Base-by-base conservation (phyloP, 2,113 vertebrate species). In the Platysternon megacephalum region DNA sequence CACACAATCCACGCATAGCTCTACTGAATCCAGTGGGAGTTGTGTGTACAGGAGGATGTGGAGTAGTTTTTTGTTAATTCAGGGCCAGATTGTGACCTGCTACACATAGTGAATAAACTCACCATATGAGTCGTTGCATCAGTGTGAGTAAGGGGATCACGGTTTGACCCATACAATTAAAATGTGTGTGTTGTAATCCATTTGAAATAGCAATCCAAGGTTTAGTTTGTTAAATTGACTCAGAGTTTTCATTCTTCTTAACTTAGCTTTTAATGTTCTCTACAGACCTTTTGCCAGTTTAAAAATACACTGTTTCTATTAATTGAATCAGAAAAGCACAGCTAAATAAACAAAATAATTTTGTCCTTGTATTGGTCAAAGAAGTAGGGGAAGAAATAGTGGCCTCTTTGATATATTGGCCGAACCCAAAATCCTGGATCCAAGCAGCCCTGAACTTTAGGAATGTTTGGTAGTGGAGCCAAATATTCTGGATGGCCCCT, bases 321-420 rank as follows among this genome's bases (percentile, higher is more conserved):
- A 95, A 94, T 82, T 7, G 16, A 88, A 97, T 96, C 93, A 91
- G 35, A 91, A 98, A 98, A 95, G 55, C 84, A 94, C 95, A 96
- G 96, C 94, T 80, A 91, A 93, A 90, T 93, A 96, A 97, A 85
- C 5, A 8, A 2, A 5, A 24, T 2, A 1, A 14, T n/a, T 79
- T 44, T 94, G 88, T 94, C 91, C 93, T 96, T 72, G 89, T 88
- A 89, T 95, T 88, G 94, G 82, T 95, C 51, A 8, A 24, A 1
- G 44, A n/a, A 82, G 93, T 65, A 65, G 87, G 5, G 26, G 72
- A 88, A 86, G 53, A 95, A 96, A 89, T 89, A 84, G 91, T 91
- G 79, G 55, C 86, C 78, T 95, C 2, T 29, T 24, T 32, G 0
- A 19, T 6, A 21, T 88, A 17, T 3, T 2, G 4, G 55, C 22